Percentiles rank a stretch among this genome's conserved stretches.
Evolutionary conservation across 2,797 vertebrate species (phyloP).

Genomic region (Macrochelys suwanniensis): DNA sequence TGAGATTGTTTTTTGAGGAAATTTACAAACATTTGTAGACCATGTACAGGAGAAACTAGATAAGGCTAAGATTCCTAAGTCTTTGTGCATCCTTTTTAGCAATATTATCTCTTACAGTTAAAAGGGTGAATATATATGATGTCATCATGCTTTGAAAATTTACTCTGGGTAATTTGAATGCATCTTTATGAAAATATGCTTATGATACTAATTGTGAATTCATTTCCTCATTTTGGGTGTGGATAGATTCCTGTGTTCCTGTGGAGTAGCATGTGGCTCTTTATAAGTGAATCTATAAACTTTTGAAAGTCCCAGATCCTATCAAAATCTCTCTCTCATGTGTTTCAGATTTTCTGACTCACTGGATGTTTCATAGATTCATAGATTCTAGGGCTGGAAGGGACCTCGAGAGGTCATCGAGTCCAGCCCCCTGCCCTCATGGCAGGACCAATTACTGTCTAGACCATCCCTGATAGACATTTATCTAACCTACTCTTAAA

Average conservation of each 20-base stretch:
- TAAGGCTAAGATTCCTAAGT: neutral
- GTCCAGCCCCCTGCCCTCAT: too few relatives aligned
- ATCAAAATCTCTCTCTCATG: rapidly evolving
- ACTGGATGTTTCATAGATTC: too few relatives aligned
- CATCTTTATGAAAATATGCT: neutral
- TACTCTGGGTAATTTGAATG: neutral
- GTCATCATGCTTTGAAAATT: neutral
- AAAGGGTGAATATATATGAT: neutral
- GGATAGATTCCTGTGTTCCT: neutral
- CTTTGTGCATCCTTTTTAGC: neutral
- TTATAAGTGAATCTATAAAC: neutral
- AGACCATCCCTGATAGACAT: too few relatives aligned
- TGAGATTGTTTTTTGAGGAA: neutral
- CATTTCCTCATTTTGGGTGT: neutral
- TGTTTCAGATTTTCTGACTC: neutral
- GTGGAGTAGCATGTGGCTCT: neutral
- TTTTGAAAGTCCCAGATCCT: neutral
- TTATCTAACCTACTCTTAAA: too few relatives aligned
- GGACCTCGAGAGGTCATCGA: too few relatives aligned
- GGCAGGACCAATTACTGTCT: too few relatives aligned
- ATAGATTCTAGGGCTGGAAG: too few relatives aligned
- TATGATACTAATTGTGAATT: neutral
- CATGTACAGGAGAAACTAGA: neutral
- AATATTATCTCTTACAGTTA: neutral
- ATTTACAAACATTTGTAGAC: neutral